A percentile compares a stretch with the other conserved stretches of the same genome.
Conservation (phyloP, 2,113 vertebrate genomes). For the Poeciliopsis retropinna region DNA sequence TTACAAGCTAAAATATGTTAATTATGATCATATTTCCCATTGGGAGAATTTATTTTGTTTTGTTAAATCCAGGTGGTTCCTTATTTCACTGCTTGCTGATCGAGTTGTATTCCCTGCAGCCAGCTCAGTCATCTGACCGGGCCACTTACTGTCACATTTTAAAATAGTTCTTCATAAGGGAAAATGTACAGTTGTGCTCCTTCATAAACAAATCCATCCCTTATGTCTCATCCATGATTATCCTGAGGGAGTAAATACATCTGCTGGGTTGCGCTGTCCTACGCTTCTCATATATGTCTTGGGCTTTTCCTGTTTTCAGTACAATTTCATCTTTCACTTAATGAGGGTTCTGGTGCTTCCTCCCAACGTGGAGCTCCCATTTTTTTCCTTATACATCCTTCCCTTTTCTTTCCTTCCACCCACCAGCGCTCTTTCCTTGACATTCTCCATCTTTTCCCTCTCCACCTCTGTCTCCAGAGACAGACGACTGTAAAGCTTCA, state of each 20-base stretch:
- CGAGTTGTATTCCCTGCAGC: not conserved
- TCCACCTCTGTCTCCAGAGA: constrained; percentile 12
- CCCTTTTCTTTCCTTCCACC: not conserved
- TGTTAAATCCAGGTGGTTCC: not conserved
- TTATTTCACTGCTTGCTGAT: not conserved
- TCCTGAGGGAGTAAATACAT: not conserved
- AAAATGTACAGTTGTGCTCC: not conserved
- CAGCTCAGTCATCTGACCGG: not conserved
- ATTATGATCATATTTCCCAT: not conserved
- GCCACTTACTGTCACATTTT: not conserved
- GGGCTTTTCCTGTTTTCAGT: not conserved
- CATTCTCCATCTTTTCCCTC: not conserved
- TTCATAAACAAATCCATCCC: not conserved
- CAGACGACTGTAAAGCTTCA: not conserved
- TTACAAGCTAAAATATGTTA: not conserved
- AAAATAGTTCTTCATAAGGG: not conserved
- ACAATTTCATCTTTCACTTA: not conserved
- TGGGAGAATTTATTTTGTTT: not conserved
- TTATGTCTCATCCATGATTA: not conserved
- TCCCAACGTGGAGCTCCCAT: not conserved
- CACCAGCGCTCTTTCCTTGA: not conserved
- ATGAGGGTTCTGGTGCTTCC: not conserved
- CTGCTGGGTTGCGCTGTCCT: not conserved
- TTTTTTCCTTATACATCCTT: not conserved
- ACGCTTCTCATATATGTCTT: not conserved